Percentiles rank a stretch among this genome's conserved stretches.
phyloP scores from a whole-genome alignment of 2,113 vertebrate genomes.

The Chlorodrepanis virens region DNA sequence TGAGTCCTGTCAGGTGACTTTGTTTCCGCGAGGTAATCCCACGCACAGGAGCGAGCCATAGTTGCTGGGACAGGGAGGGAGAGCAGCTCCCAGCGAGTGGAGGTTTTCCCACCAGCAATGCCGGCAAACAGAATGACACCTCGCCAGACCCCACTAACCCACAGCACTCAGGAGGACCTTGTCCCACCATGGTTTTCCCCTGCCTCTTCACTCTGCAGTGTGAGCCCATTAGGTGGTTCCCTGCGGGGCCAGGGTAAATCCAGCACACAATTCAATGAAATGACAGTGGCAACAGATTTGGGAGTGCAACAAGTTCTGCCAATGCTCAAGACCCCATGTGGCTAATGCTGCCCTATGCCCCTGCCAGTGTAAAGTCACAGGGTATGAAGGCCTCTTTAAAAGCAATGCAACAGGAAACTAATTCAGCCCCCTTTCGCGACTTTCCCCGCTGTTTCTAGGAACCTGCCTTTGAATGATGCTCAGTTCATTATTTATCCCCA shows the following conservation, averaged over 20 bases:
- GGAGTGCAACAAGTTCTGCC: not conserved
- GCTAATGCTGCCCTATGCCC: not conserved
- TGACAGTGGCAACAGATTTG: not conserved
- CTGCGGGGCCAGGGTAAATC: not conserved
- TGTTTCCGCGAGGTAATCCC: not conserved
- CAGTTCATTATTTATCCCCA: not conserved
- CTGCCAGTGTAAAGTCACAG: not conserved
- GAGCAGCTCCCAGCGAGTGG: accelerated
- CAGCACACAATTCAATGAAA: not conserved
- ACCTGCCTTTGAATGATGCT: not conserved
- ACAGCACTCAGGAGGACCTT: accelerated
- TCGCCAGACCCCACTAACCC: accelerated
- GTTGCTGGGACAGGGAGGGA: accelerated
- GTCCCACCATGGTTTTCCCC: accelerated
- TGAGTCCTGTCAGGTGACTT: not conserved
- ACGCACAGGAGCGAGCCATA: not conserved
- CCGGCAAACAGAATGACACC: accelerated
- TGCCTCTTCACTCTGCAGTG: accelerated
- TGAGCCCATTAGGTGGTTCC: not conserved
- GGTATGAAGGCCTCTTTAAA: not conserved
- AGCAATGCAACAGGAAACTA: not conserved
- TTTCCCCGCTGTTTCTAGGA: not conserved
- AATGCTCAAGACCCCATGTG: accelerated
- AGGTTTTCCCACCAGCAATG: not conserved
- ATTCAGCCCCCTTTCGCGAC: accelerated